These are phyloP conservation scores for Halisarca cf. caerulea DNA, from an alignment of 37 sponge, comb jelly and placozoan genomes.

Conservation along the genomic window DNA sequence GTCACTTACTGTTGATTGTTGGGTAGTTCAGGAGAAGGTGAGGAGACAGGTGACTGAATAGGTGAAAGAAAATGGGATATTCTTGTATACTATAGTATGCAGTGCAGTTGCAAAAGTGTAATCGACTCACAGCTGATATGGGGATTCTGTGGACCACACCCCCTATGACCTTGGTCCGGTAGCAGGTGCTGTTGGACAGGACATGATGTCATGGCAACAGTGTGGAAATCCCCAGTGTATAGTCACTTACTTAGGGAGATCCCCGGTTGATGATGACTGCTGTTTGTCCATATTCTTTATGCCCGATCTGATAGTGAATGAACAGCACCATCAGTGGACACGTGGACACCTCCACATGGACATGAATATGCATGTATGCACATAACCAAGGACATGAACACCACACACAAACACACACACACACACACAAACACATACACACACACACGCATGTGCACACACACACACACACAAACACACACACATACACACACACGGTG, in stretches of 20 bases:
- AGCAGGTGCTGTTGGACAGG: slow-evolving; percentile 47
- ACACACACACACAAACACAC: slow-evolving; percentile 18
- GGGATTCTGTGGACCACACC: slow-evolving; percentile 89
- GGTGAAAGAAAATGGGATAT: background rate
- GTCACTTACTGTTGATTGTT: no score
- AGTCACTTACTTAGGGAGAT: slow-evolving; percentile 1
- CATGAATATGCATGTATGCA: background rate
- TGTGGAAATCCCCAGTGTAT: no score
- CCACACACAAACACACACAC: no score
- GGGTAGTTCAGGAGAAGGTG: background rate
- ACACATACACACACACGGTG: slow-evolving; percentile 15
- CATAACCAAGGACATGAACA: background rate
- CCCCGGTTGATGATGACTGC: slow-evolving; percentile 15
- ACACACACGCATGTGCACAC: background rate
- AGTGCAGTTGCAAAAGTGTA: background rate
- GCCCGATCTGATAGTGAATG: no score
- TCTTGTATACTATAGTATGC: background rate
- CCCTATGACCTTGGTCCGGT: slow-evolving; percentile 69
- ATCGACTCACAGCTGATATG: slow-evolving; percentile 32
- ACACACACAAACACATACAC: background rate
- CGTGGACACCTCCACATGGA: background rate
- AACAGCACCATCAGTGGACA: no score
- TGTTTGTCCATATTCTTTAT: no score
- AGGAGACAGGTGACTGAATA: background rate
- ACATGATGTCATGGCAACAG: no score